Percentiles rank a stretch among this genome's conserved stretches.
These are phyloP conservation scores for Euphydryas editha DNA, from an alignment of 2,888 invertebrate genomes.

Conservation along the genomic window DNA sequence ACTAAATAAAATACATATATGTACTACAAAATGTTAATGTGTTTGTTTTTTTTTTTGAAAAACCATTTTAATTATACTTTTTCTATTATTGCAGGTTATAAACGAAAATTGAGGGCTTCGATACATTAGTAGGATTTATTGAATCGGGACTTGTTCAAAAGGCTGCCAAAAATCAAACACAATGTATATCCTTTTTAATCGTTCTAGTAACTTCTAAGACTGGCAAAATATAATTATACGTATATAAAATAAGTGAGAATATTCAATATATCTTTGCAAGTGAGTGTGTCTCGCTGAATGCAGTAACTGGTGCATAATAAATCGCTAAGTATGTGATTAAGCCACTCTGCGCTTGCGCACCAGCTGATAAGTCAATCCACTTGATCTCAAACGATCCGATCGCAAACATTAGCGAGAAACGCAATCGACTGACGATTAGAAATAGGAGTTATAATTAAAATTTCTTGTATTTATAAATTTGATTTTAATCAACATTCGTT, in stretches of 20 bases:
- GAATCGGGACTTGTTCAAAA: no score
- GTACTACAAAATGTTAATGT: no score
- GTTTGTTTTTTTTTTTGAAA: background rate
- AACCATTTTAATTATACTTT: background rate
- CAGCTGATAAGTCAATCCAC: slow-evolving; percentile 11
- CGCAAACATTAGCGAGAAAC: background rate
- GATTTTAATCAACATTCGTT: slow-evolving; percentile 20
- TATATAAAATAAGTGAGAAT: background rate
- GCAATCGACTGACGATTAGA: background rate
- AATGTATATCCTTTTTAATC: no score
- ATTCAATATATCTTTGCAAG: slow-evolving; percentile 2
- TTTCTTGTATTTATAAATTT: slow-evolving; percentile 4
- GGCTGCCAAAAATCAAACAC: no score
- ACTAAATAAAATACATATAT: no score
- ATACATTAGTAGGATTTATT: no score
- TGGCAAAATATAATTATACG: no score
- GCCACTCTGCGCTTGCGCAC: slow-evolving; percentile 16
- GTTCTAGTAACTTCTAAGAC: no score
- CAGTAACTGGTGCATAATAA: slow-evolving; percentile 44
- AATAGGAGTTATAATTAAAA: background rate
- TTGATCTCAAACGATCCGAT: background rate
- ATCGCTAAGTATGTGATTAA: slow-evolving; percentile 25
- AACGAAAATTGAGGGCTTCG: no score
- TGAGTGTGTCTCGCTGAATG: slow-evolving; percentile 35
- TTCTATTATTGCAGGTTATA: no score